phyloP scores from a whole-genome alignment of 2,113 vertebrate genomes.

The Nematolebias whitei region DNA sequence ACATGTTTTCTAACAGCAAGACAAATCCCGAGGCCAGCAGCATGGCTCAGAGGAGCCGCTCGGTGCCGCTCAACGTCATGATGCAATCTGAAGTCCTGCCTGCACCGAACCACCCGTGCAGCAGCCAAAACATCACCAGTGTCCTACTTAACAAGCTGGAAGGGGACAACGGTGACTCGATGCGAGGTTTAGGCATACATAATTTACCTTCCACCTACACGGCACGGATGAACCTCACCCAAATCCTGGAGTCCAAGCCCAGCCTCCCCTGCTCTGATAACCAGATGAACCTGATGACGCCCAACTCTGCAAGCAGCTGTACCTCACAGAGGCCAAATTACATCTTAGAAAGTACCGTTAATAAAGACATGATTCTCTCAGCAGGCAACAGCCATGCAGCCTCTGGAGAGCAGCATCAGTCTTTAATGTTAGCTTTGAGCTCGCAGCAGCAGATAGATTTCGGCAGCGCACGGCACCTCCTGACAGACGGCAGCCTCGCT shows the following conservation, averaged over 20 bases:
- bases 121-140: conserved; percentile 87
- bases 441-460: conserved; percentile 89
- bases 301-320: conserved; percentile 84
- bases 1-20: conserved; percentile 85
- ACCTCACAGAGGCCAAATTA: conserved; percentile 90
- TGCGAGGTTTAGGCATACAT: conserved; percentile 91
- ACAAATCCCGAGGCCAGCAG: conserved; percentile 84
- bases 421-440: conserved; percentile 77
- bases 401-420: conserved; percentile 80
- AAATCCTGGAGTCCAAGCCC: conserved; percentile 91
- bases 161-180: conserved; percentile 85
- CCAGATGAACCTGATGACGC: conserved; percentile 83
- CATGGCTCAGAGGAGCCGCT: conserved; percentile 95
- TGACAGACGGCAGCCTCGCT: conserved; percentile 85
- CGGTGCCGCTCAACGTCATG: conserved; percentile 96
- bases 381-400: conserved; percentile 84
- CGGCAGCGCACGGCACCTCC: conserved; percentile 86
- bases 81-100: conserved; percentile 93
- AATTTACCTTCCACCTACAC: conserved; percentile 93
- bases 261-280: conserved; percentile 85
- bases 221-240: conserved; percentile 98
- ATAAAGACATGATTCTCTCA: conserved; percentile 86
- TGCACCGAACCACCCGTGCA: conserved; percentile 83
- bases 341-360: conserved; percentile 88
- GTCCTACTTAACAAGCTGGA: conserved; percentile 95